Percentiles rank a stretch among this genome's conserved stretches.
Conservation (phyloP, 2,113 vertebrate species). For the Carollia perspicillata region DNA sequence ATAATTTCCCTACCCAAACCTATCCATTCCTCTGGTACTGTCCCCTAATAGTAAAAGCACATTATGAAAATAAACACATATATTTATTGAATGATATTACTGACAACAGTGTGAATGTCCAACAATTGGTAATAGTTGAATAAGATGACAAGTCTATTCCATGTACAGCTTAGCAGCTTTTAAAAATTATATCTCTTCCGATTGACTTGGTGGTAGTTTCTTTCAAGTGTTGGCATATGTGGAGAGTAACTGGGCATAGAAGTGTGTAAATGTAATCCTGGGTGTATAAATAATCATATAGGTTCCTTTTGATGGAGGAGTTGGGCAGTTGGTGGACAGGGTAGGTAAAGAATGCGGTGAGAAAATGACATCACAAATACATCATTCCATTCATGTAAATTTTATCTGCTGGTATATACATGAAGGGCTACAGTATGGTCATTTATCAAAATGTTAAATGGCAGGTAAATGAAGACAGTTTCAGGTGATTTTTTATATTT, state of each 20-base stretch:
- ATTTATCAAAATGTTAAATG: not conserved
- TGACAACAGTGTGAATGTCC: not conserved
- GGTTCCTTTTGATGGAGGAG: not conserved
- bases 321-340: not conserved
- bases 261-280: not conserved
- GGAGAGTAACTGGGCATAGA: not conserved
- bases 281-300: not conserved
- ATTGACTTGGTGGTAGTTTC: not conserved
- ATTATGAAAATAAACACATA: not conserved
- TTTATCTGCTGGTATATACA: not conserved
- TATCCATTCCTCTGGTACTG: not conserved
- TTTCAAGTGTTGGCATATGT: not conserved
- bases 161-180: not conserved
- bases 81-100: not conserved
- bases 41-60: not conserved
- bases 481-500: not conserved
- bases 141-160: not conserved
- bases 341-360: not conserved
- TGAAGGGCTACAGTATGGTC: not conserved
- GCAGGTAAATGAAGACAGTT: not conserved
- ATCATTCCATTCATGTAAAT: not conserved
- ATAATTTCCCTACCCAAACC: not conserved
- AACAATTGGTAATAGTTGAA: not conserved
- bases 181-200: not conserved
- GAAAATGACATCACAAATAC: not conserved